Base-by-base conservation (phyloP, 2,113 vertebrate genomes). In the Misgurnus mizolepis region DNA sequence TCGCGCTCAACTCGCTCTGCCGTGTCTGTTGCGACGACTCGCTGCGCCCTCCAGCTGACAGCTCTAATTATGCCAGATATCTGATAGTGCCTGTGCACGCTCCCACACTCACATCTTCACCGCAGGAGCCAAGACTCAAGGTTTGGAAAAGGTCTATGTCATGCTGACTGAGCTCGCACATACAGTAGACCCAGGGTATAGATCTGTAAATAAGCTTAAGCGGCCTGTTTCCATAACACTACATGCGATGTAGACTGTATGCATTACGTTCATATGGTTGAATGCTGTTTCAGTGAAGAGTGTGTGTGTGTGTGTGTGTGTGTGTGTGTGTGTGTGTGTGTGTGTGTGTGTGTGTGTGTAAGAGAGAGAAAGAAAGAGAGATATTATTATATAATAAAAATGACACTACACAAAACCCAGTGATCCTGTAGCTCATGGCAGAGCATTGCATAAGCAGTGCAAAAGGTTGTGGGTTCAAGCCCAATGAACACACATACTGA, bases 21-120 rank as follows among this genome's bases (percentile, higher is more conserved):
- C 93, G 18, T 80, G 95, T 95, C 94, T 95, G 95, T 94, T 94
- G 90, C 88, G 92, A 92, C 93, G 93, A 94, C 95, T 92, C 89
- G 95, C 95, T 92, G 92, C 91, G 89, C 94, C 94, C 95, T 94
- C 94, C 94, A 91, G 93, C 95, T 96, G 96, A 96, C 96, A 97
- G 94, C 93, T 96, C 98, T 98, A 97, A 97, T 98, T 96, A 97
- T 90, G 92, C 93, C 92, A 94, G 92, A 94, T 94, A 96, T 96
- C 94, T 94, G 95, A 97, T 96, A 93, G 94, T 93, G 88, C 93
- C 93, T 90, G 84, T 70, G 69, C 60, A 56, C 6, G 58, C 81
- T 10, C 27, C 7, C 78, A 75, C 77, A 68, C 79, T 40, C 39
- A 56, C 80, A 84, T 76, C 79, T 82, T 18, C 71, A 80, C 78